phyloP scores from a whole-genome alignment of 2,113 vertebrate species.

The Rhagologus leucostigma region DNA sequence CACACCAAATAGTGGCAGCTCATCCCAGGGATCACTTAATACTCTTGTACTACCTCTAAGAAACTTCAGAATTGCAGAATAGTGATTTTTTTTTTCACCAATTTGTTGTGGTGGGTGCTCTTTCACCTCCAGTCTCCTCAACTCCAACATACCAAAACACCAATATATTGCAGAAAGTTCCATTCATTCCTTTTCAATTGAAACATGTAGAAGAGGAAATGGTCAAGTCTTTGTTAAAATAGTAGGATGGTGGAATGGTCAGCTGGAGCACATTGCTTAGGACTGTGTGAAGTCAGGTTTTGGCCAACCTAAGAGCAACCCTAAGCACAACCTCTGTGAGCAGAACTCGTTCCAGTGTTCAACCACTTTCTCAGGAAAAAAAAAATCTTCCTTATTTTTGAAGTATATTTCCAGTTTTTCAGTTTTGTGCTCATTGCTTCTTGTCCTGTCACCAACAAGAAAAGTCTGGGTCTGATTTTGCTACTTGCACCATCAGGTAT shows the following conservation, averaged over 20 bases:
- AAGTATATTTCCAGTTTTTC: neutral
- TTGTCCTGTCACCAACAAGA: neutral
- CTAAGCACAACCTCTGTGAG: neutral
- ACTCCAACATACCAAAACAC: neutral
- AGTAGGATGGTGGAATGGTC: neutral
- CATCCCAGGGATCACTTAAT: neutral
- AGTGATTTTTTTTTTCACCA: neutral
- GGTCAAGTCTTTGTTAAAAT: neutral
- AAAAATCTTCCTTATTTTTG: neutral
- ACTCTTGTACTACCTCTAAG: neutral
- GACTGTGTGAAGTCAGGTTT: neutral
- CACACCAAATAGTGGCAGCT: neutral
- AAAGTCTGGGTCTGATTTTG: neutral
- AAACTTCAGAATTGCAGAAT: neutral
- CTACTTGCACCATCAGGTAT: neutral
- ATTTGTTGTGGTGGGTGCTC: neutral
- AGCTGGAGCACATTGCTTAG: neutral
- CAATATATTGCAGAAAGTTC: neutral
- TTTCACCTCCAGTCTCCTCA: neutral
- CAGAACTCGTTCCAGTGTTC: neutral
- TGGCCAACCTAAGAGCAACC: too few relatives aligned
- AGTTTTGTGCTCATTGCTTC: neutral
- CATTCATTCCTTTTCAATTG: neutral
- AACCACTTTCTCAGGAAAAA: fast-evolving
- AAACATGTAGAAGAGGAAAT: neutral